phyloP scores from a whole-genome alignment of 37 sponge, comb jelly and placozoan species.

The Cladorhizidae sp. region DNA sequence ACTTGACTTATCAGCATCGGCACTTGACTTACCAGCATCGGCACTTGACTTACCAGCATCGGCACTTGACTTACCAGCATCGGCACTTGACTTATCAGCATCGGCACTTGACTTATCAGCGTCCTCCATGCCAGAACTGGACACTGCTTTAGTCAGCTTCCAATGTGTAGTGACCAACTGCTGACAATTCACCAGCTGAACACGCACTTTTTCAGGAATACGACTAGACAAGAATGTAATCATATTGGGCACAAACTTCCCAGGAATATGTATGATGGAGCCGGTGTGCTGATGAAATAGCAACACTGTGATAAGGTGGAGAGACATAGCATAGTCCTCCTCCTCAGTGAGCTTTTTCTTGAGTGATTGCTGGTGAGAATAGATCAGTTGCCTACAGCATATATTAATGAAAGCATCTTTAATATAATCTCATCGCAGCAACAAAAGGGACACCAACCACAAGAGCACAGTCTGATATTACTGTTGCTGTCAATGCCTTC shows the following conservation, averaged over 20 bases:
- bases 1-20: too few species aligned
- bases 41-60: too few species aligned
- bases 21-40: too few species aligned
- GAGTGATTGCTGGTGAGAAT: slow-evolving; percentile 74
- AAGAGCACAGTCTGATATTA: too few species aligned
- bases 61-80: too few species aligned
- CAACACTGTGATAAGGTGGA: slow-evolving; percentile 78
- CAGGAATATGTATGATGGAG: slow-evolving; percentile 81
- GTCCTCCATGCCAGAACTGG: background rate
- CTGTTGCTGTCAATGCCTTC: too few species aligned
- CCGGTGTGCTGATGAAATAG: slow-evolving; percentile 83
- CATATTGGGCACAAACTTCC: slow-evolving; percentile 80
- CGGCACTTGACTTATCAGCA: too few species aligned
- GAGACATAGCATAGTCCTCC: slow-evolving; percentile 78
- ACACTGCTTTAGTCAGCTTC: background rate
- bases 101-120: background rate
- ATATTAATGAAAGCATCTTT: background rate
- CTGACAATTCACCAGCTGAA: background rate
- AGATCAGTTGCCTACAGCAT: slow-evolving; percentile 69
- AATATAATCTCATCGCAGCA: background rate
- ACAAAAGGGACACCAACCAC: too few species aligned
- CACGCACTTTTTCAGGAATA: background rate
- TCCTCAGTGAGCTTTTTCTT: slow-evolving; percentile 70
- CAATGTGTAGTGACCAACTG: background rate
- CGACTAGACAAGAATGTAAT: slow-evolving; percentile 44